Percentiles rank a stretch among this genome's conserved stretches.
These are phyloP conservation scores for Podarcis siculus DNA, from an alignment of 2,797 vertebrate species.

Conservation along the genomic window DNA sequence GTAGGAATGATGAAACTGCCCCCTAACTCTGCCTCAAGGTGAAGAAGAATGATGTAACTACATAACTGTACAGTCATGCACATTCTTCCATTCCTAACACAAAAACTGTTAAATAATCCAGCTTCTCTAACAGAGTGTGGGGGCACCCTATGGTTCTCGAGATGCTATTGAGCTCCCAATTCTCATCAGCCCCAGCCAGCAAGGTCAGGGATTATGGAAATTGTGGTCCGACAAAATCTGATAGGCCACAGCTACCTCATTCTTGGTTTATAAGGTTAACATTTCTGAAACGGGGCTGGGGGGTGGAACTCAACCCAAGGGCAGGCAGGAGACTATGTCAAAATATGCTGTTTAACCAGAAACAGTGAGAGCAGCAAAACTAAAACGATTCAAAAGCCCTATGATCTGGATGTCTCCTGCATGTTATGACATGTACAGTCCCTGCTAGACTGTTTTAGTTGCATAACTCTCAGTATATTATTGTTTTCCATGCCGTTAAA, in stretches of 20 bases:
- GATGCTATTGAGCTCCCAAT: too few species aligned
- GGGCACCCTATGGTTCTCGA: too few species aligned
- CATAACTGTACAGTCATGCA: too few species aligned
- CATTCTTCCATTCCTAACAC: background rate
- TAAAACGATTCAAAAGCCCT: background rate
- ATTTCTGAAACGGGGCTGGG: background rate
- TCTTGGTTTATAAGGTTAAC: background rate
- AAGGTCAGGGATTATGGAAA: too few species aligned
- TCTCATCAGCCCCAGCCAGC: too few species aligned
- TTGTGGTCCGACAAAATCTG: too few species aligned
- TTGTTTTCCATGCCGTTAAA: background rate
- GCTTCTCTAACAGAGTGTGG: too few species aligned
- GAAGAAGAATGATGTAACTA: background rate
- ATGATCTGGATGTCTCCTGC: background rate
- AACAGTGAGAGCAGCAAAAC: background rate
- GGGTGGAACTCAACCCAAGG: background rate
- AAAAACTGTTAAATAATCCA: background rate
- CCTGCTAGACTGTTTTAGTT: background rate
- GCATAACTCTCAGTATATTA: background rate
- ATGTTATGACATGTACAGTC: background rate
- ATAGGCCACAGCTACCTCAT: too few species aligned
- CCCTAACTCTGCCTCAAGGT: background rate
- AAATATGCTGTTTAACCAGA: background rate
- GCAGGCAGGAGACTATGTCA: background rate
- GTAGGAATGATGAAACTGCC: constrained; percentile 10